Evolutionary conservation across 2,888 invertebrate species (phyloP), one percentile per base, ranked within the genome.

Genomic region (Meteorus cinctellus): DNA sequence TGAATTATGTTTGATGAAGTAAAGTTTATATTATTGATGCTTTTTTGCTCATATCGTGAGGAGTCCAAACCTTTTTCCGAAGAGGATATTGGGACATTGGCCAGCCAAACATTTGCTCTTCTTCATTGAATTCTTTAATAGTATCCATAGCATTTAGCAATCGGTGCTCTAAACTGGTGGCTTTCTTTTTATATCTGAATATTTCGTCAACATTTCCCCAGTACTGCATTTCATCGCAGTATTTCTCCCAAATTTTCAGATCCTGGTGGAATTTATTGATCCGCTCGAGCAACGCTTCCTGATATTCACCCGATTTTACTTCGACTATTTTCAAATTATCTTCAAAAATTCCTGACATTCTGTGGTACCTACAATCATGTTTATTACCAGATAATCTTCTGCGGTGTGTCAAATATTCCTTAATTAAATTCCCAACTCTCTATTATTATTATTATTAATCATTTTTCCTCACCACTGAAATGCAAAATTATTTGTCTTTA

Each of bases 51-150:
- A 34, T 24, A 34, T 34, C 2, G 6, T 48, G 48, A 16, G n/a
- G 16, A n/a, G 4, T 16, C 16, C 29, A 74, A 81, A 91, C 91
- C 83, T 91, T 87, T 89, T 96, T 96, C 78, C 98, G 92, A 79
- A 95, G 91, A 0, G 97, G 97, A 91, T 98, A 98, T 82, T 95
- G 94, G 0, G 98, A 96, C 10, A 94, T 88, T 85, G 97, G 96
- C 94, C 96, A 97, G 14, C 95, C 96, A 86, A 95, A 98, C 24
- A 97, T 93, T 41, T 92, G 91, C 88, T 98, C 98, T 88, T 98
- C 98, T 86, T 94, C 95, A 88, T 98, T 98, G 84, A 98, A 97
- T 77, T 93, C 93, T 84, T 97, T 96, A 79, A 98, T 96, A 77
- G 92, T 94, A 65, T 93, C 92, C 89, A 96, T 93, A 4, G 97